These are phyloP conservation scores for Mastomys coucha DNA, from an alignment of 2,113 vertebrate genomes.

Conservation along the genomic window DNA sequence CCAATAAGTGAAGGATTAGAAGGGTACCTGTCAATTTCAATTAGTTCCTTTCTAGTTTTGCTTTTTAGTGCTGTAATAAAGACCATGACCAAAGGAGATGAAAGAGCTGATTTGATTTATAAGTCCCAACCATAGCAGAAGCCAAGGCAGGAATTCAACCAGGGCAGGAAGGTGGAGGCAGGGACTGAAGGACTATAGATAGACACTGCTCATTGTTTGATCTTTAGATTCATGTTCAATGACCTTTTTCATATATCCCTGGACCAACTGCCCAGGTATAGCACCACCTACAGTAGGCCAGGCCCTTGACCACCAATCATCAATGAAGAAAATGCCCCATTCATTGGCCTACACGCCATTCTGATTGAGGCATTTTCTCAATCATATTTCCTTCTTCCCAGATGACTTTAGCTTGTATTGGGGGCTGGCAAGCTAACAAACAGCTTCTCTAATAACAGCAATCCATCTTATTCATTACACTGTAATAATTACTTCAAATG, in stretches of 20 bases:
- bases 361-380: background rate
- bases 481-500: background rate
- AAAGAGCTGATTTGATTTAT: background rate
- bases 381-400: background rate
- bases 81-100: background rate
- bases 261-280: background rate
- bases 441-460: background rate
- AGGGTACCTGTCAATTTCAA: background rate
- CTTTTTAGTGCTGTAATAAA: background rate
- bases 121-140: background rate
- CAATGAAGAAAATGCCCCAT: background rate
- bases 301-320: background rate
- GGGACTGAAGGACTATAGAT: background rate
- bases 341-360: background rate
- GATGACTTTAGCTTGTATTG: background rate
- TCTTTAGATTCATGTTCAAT: background rate
- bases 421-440: background rate
- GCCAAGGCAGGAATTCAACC: background rate
- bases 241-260: background rate
- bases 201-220: background rate
- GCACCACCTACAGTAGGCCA: background rate
- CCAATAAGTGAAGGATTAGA: background rate
- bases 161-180: background rate
- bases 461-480: background rate
- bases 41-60: background rate